A percentile compares a stretch with the other conserved stretches of the same genome.
Evolutionary conservation across 2,888 invertebrate species (phyloP).

Genomic region (Chymomyza procnemis): DNA sequence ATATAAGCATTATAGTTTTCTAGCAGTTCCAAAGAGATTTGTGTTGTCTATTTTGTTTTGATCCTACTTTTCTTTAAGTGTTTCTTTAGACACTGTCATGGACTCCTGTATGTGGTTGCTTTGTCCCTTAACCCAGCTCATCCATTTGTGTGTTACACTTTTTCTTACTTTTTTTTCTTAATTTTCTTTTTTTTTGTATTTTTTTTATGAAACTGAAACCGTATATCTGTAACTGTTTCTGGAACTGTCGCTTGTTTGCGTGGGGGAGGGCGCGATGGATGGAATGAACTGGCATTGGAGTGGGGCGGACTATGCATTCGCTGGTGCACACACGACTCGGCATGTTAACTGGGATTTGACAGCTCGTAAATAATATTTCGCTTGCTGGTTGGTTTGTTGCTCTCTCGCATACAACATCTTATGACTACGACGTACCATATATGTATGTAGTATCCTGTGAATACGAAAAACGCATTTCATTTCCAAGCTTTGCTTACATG

Average conservation of each 20-base stretch:
- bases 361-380: slow-evolving; percentile 76
- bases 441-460: not conserved
- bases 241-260: slow-evolving; percentile 33
- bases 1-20: too few species aligned
- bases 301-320: slow-evolving; percentile 25
- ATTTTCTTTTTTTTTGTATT: not conserved
- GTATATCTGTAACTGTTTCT: slow-evolving; percentile 17
- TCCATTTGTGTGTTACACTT: slow-evolving; percentile 3
- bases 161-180: not conserved
- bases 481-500: slow-evolving; percentile 62
- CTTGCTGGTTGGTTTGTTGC: slow-evolving; percentile 68
- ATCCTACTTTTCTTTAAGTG: not conserved
- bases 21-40: too few species aligned
- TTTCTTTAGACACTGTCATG: not conserved
- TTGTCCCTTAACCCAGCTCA: not conserved
- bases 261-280: too few species aligned
- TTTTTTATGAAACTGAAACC: not conserved
- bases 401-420: not conserved
- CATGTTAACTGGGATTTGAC: slow-evolving; percentile 75
- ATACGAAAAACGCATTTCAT: slow-evolving; percentile 57
- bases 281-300: too few species aligned
- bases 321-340: slow-evolving; percentile 60
- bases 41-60: slow-evolving; percentile 11
- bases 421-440: slow-evolving; percentile 4
- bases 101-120: not conserved